A percentile compares a stretch with the other conserved stretches of the same genome.
Conservation (phyloP, 2,888 invertebrate genomes). For the Craniophora ligustri region DNA sequence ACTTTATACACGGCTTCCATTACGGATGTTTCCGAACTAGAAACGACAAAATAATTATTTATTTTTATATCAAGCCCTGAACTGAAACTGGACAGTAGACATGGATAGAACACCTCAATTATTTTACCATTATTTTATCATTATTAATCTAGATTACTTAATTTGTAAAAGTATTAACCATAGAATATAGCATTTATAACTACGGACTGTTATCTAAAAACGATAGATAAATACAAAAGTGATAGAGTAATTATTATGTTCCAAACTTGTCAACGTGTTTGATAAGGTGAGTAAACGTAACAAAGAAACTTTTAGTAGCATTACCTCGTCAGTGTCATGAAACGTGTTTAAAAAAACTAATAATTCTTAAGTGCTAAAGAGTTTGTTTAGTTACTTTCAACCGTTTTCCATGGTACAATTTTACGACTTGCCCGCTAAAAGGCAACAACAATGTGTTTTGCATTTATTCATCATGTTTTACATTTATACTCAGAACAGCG, state of each 20-base stretch:
- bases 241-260: too few relatives aligned
- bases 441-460: constrained; percentile 49
- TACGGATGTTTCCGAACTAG: constrained; percentile 41
- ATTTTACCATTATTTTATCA: too few relatives aligned
- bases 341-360: constrained; percentile 27
- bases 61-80: too few relatives aligned
- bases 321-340: constrained; percentile 8
- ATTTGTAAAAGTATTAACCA: too few relatives aligned
- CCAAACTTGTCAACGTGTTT: too few relatives aligned
- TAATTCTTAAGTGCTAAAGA: constrained; percentile 32
- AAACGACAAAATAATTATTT: constrained; percentile 30
- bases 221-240: too few relatives aligned
- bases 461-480: constrained; percentile 53
- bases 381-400: constrained; percentile 20
- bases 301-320: too few relatives aligned
- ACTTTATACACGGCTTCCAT: constrained; percentile 57
- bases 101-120: too few relatives aligned
- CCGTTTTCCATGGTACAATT: constrained; percentile 42
- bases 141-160: too few relatives aligned
- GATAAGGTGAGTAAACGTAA: neutral
- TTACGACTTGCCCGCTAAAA: constrained; percentile 47
- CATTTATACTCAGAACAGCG: constrained; percentile 36
- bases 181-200: too few relatives aligned
- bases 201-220: too few relatives aligned
- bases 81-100: too few relatives aligned